These are phyloP conservation scores for Leptogaster cylindrica DNA, from an alignment of 2,888 invertebrate genomes.

Conservation along the genomic window DNA sequence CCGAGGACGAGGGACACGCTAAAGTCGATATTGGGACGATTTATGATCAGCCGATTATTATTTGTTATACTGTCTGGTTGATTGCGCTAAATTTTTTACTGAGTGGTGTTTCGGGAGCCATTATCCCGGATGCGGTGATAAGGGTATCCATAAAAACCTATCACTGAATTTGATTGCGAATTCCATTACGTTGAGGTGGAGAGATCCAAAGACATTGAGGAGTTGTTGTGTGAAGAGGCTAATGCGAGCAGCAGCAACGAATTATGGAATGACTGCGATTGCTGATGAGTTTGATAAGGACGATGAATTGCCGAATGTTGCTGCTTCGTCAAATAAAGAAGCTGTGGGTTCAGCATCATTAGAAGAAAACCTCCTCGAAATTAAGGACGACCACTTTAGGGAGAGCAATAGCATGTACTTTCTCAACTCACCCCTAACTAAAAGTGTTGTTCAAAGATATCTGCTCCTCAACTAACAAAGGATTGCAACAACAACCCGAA, in stretches of 20 bases:
- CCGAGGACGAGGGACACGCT: neutral
- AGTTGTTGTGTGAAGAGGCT: too few species aligned
- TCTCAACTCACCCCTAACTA: slow-evolving; percentile 52
- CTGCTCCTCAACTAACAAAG: neutral
- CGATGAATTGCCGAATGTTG: too few species aligned
- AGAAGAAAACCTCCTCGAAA: slow-evolving; percentile 62
- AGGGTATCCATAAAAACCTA: slow-evolving; percentile 91
- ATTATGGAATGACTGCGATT: neutral
- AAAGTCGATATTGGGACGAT: slow-evolving; percentile 57
- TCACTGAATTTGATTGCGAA: slow-evolving; percentile 81
- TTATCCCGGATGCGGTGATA: slow-evolving; percentile 76
- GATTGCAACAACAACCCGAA: neutral
- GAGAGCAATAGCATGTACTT: slow-evolving; percentile 61
- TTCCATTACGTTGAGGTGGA: slow-evolving; percentile 70
- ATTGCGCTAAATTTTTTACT: slow-evolving; percentile 59
- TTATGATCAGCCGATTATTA: slow-evolving; percentile 57
- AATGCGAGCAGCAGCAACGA: slow-evolving; percentile 42
- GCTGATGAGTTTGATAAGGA: slow-evolving; percentile 1
- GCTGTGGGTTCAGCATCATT: too few species aligned
- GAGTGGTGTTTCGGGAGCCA: slow-evolving; percentile 62
- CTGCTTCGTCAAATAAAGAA: slow-evolving; percentile 53
- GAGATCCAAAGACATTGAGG: neutral
- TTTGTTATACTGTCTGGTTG: slow-evolving; percentile 59
- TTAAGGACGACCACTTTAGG: slow-evolving; percentile 71
- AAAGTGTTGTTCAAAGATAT: slow-evolving; percentile 53